These are phyloP conservation scores for Eulacestoma nigropectus DNA, from an alignment of 2,113 vertebrate species.

Conservation along the genomic window DNA sequence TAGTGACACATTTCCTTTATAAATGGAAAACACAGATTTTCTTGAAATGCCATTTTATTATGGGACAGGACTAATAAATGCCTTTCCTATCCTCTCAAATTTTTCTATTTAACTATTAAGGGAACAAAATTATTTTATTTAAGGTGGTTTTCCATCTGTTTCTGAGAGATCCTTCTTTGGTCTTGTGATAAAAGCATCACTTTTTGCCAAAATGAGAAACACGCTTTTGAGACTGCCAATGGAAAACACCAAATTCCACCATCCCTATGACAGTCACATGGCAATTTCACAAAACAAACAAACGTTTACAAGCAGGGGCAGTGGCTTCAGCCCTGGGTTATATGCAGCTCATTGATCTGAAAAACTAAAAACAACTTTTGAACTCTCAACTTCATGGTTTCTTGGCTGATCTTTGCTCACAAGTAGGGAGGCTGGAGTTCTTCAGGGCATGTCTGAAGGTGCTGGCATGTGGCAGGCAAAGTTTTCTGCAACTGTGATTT, in stretches of 20 bases:
- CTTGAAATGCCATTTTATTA: not conserved
- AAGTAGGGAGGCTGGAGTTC: not conserved
- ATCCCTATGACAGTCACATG: not conserved
- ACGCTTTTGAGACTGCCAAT: accelerated
- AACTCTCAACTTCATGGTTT: not conserved
- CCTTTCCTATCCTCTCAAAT: not conserved
- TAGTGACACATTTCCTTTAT: not conserved
- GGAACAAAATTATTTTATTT: not conserved
- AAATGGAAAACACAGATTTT: not conserved
- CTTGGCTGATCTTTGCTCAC: not conserved
- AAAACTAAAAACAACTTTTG: slow-evolving; percentile 14
- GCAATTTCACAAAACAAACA: not conserved
- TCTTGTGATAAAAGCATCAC: not conserved
- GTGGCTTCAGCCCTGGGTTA: not conserved
- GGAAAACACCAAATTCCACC: not conserved
- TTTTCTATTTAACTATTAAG: not conserved
- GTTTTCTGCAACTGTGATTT: not conserved
- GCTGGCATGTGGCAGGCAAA: not conserved
- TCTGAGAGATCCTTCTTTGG: not conserved
- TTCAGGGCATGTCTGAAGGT: not conserved
- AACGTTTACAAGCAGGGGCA: not conserved
- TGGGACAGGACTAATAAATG: not conserved
- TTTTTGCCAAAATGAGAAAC: not conserved
- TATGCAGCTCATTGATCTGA: not conserved
- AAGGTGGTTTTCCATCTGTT: not conserved